These are phyloP conservation scores for Pseudorhombus dupliciocellatus DNA, from an alignment of 2,113 vertebrate species.

Conservation along the genomic window DNA sequence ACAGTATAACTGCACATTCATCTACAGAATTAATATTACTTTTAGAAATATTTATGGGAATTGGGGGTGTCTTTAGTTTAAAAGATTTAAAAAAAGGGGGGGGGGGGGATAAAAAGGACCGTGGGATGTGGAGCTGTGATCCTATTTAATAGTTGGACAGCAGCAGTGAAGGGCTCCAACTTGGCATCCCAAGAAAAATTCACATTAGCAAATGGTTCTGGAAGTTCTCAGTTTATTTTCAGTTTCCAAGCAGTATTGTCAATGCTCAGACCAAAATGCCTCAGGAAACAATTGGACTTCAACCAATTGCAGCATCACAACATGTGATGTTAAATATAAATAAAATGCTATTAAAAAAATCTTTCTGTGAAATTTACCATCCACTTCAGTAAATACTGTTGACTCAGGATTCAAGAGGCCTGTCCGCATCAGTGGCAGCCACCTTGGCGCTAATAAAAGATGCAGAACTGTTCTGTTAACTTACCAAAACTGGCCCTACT, in stretches of 20 bases:
- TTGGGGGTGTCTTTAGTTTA: background rate
- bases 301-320: background rate
- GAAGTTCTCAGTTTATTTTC: background rate
- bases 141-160: conserved; percentile 9
- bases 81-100: background rate
- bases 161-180: conserved; percentile 2
- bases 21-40: conserved; percentile 2
- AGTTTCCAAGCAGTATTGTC: background rate
- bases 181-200: background rate
- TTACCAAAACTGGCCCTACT: background rate
- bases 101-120: conserved; percentile 15
- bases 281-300: background rate
- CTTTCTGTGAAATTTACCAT: background rate
- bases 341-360: background rate
- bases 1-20: conserved; percentile 23
- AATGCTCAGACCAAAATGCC: background rate
- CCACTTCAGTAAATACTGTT: background rate
- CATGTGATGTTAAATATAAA: background rate
- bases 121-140: background rate
- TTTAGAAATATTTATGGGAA: background rate
- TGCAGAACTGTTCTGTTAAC: background rate
- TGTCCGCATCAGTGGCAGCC: background rate
- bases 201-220: background rate
- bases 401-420: background rate
- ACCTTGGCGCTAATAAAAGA: background rate